Conservation (phyloP, 2,888 invertebrate species). For the Drosophila meridionalis region DNA sequence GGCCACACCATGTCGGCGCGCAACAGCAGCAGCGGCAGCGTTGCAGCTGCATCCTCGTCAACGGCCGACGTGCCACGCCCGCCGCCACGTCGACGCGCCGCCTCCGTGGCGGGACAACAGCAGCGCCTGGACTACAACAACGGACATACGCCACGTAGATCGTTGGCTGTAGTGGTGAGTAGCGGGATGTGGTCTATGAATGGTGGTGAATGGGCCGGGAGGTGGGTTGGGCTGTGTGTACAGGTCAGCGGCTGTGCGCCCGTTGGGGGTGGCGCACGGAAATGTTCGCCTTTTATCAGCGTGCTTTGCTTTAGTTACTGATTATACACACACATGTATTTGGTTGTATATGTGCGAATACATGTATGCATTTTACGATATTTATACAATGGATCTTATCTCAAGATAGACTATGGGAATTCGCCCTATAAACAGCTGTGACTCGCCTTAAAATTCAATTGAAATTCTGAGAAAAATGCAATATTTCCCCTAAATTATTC, state of each 20-base stretch:
- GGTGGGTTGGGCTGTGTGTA: not conserved
- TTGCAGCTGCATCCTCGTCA: conserved; percentile 47
- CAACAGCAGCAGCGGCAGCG: conserved; percentile 52
- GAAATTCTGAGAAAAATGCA: not conserved
- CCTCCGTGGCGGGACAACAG: conserved; percentile 80
- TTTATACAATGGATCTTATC: conserved; percentile 66
- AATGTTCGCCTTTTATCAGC: conserved; percentile 46
- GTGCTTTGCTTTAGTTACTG: conserved; percentile 26
- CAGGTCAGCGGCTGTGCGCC: conserved; percentile 3
- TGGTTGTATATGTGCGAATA: too few species aligned
- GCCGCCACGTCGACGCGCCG: conserved; percentile 83
- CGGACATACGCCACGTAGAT: conserved; percentile 82
- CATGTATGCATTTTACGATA: conserved; percentile 23
- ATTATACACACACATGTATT: not conserved
- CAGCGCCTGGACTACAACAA: conserved; percentile 72
- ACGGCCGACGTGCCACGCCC: conserved; percentile 80
- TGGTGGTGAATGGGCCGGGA: conserved; percentile 69
- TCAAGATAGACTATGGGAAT: conserved; percentile 1
- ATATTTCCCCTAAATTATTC: conserved; percentile 5
- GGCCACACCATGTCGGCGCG: conserved; percentile 62
- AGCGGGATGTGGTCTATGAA: not conserved
- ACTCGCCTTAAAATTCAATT: conserved; percentile 1
- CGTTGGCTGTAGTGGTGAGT: conserved; percentile 82
- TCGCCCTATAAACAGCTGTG: conserved; percentile 36
- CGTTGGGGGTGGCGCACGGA: not conserved